Evolutionary conservation across 2,113 vertebrate species (phyloP), one percentile per base, ranked within the genome.

Genomic region (Rhea americana): DNA sequence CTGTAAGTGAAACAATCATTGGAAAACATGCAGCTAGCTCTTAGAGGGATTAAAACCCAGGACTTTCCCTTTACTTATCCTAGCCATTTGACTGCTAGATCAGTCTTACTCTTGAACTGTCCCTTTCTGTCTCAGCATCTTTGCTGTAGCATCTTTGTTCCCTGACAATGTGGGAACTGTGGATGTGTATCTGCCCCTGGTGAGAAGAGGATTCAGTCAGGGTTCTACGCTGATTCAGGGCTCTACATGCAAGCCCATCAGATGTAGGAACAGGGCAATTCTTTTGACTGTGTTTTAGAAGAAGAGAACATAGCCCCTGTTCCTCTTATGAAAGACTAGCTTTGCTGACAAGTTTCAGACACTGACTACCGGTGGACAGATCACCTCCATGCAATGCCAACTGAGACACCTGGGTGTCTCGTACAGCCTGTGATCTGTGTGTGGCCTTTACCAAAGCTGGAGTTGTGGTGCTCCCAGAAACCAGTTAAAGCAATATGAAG

Each of bases 391-490:
- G 65, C 41, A 43, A 28, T 6, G 24, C 88, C 88, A 95, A 90
- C 43, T 67, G 80, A 51, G 72, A 82, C 37, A 83, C 59, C 37
- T 75, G 83, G 65, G 48, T 82, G 90, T 95, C 77, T 86, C 20
- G 20, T 20, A 63, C 1, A 4, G 21, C 39, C 47, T 81, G 41
- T 71, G 83, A 93, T 93, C 90, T 91, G 86, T 92, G 96, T 91
- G 92, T 93, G 95, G 93, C 83, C 94, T 79, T 84, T 79, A 90
- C 73, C 65, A 94, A 79, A 90, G 19, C 76, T 55, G 65, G 51
- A 80, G 70, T 51, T 95, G 90, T 58, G 56, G 83, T 30, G 39
- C 73, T 94, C 77, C 10, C 73, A 78, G 76, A 96, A 91, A 78
- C 55, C 37, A 88, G 62, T 61, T 89, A 95, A 92, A 87, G 91